A percentile compares a stretch with the other conserved stretches of the same genome.
These are phyloP conservation scores for Agapornis roseicollis DNA, from an alignment of 2,113 vertebrate genomes.

Conservation along the genomic window DNA sequence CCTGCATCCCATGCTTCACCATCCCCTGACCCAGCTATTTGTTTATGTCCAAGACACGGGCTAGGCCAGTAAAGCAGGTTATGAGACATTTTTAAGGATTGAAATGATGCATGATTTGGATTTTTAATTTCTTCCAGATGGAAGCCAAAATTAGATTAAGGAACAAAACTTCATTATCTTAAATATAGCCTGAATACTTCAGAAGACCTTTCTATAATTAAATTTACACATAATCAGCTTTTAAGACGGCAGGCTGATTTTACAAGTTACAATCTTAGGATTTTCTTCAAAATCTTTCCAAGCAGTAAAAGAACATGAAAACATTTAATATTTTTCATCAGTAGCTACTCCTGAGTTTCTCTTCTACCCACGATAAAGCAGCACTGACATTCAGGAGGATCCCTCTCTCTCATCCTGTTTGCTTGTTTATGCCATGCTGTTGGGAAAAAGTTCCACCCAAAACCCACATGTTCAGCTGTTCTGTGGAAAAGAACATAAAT, in stretches of 20 bases:
- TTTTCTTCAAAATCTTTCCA: neutral
- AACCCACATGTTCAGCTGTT: neutral
- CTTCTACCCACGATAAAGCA: neutral
- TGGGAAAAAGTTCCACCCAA: neutral
- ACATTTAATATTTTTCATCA: neutral
- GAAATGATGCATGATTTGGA: neutral
- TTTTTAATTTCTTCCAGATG: conserved; percentile 43
- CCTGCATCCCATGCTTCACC: neutral
- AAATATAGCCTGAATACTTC: neutral
- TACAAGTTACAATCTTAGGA: neutral
- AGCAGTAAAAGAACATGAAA: neutral
- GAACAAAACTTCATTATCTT: conserved; percentile 3
- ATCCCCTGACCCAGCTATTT: fast-evolving
- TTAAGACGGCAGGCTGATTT: neutral
- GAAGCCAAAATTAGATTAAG: neutral
- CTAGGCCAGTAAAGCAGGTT: neutral
- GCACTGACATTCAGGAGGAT: neutral
- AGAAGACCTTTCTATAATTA: neutral
- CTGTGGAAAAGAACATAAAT: neutral
- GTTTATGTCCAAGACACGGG: neutral
- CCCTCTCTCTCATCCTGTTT: neutral
- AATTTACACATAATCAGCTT: neutral
- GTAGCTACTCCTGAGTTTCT: fast-evolving
- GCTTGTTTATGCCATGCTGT: neutral
- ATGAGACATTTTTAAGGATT: neutral